phyloP scores from a whole-genome alignment of 2,888 invertebrate genomes.

The Azorinus chamasolen region DNA sequence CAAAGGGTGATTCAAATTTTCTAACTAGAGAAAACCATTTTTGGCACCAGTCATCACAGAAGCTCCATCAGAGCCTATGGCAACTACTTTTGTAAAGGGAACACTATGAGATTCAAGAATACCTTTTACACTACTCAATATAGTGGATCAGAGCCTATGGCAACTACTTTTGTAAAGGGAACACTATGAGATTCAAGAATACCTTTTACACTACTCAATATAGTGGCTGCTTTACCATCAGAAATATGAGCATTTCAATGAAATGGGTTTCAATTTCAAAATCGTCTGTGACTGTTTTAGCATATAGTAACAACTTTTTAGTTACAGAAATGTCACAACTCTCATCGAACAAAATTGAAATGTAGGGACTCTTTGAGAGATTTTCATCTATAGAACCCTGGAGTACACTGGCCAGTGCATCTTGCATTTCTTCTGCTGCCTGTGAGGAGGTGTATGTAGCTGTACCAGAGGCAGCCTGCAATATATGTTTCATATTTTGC shows the following conservation, averaged over 20 bases:
- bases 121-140: slow-evolving; percentile 13
- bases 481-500: too few species aligned
- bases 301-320: slow-evolving; percentile 6
- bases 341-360: slow-evolving; percentile 22
- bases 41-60: slow-evolving; percentile 27
- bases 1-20: slow-evolving; percentile 11
- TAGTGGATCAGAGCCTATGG: slow-evolving; percentile 15
- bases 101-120: slow-evolving; percentile 12
- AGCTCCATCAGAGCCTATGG: slow-evolving; percentile 15
- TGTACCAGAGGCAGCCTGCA: too few species aligned
- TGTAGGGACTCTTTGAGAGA: slow-evolving; percentile 6
- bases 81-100: slow-evolving; percentile 10
- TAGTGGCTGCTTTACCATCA: slow-evolving; percentile 16
- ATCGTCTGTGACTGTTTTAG: background rate
- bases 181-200: slow-evolving; percentile 13
- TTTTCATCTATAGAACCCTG: background rate
- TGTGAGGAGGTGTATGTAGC: slow-evolving; percentile 4
- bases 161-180: slow-evolving; percentile 10
- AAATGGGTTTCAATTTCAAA: slow-evolving; percentile 29
- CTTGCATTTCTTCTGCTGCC: slow-evolving; percentile 32
- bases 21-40: background rate
- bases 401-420: slow-evolving; percentile 14
- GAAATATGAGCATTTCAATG: slow-evolving; percentile 20
- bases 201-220: slow-evolving; percentile 1
- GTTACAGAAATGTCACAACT: slow-evolving; percentile 28